Percentiles rank a stretch among this genome's conserved stretches.
Evolutionary conservation across 2,888 invertebrate species (phyloP).

Genomic region (Saturnia japonica): DNA sequence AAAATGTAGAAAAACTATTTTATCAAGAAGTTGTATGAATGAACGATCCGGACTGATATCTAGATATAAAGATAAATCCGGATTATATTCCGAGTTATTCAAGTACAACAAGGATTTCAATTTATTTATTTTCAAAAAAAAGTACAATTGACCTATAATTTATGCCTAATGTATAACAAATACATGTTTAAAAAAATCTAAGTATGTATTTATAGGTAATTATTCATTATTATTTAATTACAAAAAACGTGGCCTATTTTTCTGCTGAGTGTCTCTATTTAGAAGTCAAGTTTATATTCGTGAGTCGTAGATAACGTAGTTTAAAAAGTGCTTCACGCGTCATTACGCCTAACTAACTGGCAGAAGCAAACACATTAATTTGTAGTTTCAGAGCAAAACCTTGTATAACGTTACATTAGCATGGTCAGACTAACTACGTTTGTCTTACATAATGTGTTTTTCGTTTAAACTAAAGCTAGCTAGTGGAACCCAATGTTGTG

Average conservation of each 20-base stretch:
- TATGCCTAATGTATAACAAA: too few species aligned
- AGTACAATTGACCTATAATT: too few species aligned
- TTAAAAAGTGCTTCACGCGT: not conserved
- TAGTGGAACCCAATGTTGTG: not conserved
- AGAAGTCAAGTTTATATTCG: conserved; percentile 1
- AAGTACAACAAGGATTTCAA: too few species aligned
- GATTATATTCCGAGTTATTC: not conserved
- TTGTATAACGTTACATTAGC: not conserved
- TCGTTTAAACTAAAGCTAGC: not conserved
- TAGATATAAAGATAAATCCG: too few species aligned
- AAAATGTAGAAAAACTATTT: not conserved
- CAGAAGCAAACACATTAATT: conserved; percentile 5
- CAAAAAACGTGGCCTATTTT: not conserved
- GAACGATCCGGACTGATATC: not conserved
- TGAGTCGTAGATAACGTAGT: not conserved
- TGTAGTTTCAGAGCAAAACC: conserved; percentile 1
- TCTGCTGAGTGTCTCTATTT: not conserved
- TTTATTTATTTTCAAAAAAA: too few species aligned
- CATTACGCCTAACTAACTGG: not conserved
- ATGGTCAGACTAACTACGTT: not conserved
- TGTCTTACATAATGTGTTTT: not conserved
- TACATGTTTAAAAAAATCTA: too few species aligned
- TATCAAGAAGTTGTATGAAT: not conserved
- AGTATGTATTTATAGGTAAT: too few species aligned
- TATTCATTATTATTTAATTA: not conserved